Evolutionary conservation across 2,113 vertebrate genomes (phyloP).

Genomic region (Sebastes schlegelii): DNA sequence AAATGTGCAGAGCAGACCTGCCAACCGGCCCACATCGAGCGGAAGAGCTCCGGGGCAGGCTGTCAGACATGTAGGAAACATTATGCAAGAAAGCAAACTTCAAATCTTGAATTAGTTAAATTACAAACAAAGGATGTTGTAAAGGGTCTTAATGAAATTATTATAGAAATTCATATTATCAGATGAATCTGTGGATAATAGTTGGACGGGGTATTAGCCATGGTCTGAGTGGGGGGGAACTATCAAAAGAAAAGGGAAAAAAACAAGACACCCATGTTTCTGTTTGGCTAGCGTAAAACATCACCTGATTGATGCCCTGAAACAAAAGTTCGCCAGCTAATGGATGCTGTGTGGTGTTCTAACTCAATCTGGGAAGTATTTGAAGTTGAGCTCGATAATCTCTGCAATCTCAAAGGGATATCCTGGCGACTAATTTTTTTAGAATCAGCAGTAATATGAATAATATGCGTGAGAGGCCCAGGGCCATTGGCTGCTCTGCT

Average conservation of each 20-base stretch:
- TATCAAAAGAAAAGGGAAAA: constrained; percentile 43
- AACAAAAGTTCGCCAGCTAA: constrained; percentile 68
- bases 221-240: constrained; percentile 22
- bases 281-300: constrained; percentile 58
- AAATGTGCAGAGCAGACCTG: constrained; percentile 89
- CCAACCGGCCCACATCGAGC: constrained; percentile 86
- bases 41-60: constrained; percentile 85
- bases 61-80: constrained; percentile 80
- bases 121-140: constrained; percentile 59
- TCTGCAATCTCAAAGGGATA: constrained; percentile 83
- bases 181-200: constrained; percentile 63
- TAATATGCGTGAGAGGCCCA: constrained; percentile 78
- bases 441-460: constrained; percentile 84
- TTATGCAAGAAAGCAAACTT: constrained; percentile 69
- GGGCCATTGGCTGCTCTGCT: constrained; percentile 60
- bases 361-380: constrained; percentile 81
- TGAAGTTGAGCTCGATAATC: constrained; percentile 82
- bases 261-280: constrained; percentile 50
- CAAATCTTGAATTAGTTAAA: constrained; percentile 71
- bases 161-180: constrained; percentile 66
- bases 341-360: constrained; percentile 66
- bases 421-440: constrained; percentile 84
- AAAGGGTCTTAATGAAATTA: constrained; percentile 65
- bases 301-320: constrained; percentile 66
- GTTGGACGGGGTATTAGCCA: constrained; percentile 20